Evolutionary conservation across 2,797 vertebrate genomes (phyloP).

Genomic region (Artibeus jamaicensis): DNA sequence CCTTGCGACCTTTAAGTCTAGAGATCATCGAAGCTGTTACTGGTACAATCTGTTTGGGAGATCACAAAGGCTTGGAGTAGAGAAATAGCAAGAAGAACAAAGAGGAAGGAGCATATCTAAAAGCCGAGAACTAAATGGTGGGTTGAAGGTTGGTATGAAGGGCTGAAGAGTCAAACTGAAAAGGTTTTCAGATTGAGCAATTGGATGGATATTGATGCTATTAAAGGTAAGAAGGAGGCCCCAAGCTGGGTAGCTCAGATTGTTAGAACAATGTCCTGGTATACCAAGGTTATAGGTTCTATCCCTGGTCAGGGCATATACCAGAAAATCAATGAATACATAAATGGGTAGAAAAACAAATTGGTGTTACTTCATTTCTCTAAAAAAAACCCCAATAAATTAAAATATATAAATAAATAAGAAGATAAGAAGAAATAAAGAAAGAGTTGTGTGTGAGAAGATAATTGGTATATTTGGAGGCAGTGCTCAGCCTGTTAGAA

Average conservation of each 20-base stretch:
- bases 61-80: slow-evolving; percentile 37
- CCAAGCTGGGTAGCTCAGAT: background rate
- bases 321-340: background rate
- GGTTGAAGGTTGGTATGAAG: rapidly evolving
- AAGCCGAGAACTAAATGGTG: background rate
- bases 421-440: background rate
- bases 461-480: background rate
- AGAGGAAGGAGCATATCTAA: background rate
- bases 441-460: background rate
- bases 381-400: background rate
- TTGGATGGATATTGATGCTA: background rate
- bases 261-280: background rate
- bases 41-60: background rate
- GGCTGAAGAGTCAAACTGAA: background rate
- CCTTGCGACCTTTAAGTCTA: background rate
- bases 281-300: background rate
- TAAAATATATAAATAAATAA: background rate
- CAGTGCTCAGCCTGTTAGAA: background rate
- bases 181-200: background rate
- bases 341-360: background rate
- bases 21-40: background rate
- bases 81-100: background rate
- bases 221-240: background rate
- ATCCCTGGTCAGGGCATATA: background rate
- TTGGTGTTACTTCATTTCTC: background rate